A percentile compares a stretch with the other conserved stretches of the same genome.
phyloP scores from a whole-genome alignment of 2,113 vertebrate genomes.

The Lagopus leucura region DNA sequence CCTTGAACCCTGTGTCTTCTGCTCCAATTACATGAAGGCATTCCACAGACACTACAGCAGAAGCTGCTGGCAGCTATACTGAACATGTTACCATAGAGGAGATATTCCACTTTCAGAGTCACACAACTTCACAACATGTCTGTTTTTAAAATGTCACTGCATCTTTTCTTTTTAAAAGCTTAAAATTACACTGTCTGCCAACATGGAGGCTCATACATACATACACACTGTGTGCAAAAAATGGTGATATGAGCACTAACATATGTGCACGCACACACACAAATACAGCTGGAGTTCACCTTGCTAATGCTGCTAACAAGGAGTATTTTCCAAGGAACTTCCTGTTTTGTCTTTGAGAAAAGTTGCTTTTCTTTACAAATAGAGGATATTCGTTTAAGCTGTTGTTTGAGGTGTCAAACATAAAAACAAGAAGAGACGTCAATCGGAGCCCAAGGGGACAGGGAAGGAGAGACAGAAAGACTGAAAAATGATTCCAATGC shows the following conservation, averaged over 20 bases:
- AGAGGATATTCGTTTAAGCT: background rate
- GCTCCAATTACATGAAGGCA: background rate
- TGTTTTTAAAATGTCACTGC: background rate
- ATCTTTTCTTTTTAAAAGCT: background rate
- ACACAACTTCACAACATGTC: background rate
- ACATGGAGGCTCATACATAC: background rate
- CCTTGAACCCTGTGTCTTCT: background rate
- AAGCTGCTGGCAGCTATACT: background rate
- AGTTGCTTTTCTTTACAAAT: conserved; percentile 39
- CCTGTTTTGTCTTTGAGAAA: conserved; percentile 13
- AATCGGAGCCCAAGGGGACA: background rate
- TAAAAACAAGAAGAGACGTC: conserved; percentile 28
- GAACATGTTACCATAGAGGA: background rate
- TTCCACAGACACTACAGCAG: background rate
- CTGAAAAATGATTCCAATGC: conserved; percentile 49
- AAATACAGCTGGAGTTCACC: background rate
- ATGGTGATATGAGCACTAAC: background rate
- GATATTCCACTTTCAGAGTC: background rate
- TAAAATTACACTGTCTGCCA: background rate
- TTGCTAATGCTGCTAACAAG: background rate
- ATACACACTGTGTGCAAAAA: fast-evolving
- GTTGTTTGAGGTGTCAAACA: conserved; percentile 31
- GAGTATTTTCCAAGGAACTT: background rate
- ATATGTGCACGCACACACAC: fast-evolving
- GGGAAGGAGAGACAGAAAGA: background rate